Conservation (phyloP, 2,113 vertebrate species). For the Ptychochromis oligacanthus region DNA sequence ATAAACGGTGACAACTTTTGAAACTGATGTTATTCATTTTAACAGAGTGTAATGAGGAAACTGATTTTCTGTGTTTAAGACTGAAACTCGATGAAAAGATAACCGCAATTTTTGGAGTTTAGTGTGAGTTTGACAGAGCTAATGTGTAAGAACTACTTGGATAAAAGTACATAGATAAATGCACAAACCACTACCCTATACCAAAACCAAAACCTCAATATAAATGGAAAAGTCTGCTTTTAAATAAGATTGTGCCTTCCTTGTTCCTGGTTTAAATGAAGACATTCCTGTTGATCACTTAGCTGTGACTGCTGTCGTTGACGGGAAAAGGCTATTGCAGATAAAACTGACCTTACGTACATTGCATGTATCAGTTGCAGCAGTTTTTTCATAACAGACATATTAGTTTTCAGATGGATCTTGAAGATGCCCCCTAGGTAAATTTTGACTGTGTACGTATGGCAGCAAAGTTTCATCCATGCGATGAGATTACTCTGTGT, state of each 20-base stretch:
- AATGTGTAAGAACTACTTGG: neutral
- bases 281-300: slow-evolving; percentile 31
- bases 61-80: neutral
- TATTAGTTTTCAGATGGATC: neutral
- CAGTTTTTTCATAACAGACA: neutral
- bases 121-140: neutral
- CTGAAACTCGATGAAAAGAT: neutral
- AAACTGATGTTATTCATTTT: neutral
- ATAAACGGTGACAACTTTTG: neutral
- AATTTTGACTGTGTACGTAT: too few species aligned
- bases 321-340: neutral
- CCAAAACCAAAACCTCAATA: neutral
- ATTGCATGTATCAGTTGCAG: neutral
- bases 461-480: too few species aligned
- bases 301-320: slow-evolving; percentile 21
- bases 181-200: neutral
- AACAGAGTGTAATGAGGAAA: neutral
- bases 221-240: neutral
- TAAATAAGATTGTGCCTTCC: slow-evolving; percentile 14
- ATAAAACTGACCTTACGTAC: neutral
- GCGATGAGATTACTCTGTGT: too few species aligned
- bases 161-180: neutral
- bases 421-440: too few species aligned
- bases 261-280: slow-evolving; percentile 58
- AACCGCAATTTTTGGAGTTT: neutral